phyloP scores from a whole-genome alignment of 2,797 vertebrate genomes.

The Enteromius thamalakanensis region DNA sequence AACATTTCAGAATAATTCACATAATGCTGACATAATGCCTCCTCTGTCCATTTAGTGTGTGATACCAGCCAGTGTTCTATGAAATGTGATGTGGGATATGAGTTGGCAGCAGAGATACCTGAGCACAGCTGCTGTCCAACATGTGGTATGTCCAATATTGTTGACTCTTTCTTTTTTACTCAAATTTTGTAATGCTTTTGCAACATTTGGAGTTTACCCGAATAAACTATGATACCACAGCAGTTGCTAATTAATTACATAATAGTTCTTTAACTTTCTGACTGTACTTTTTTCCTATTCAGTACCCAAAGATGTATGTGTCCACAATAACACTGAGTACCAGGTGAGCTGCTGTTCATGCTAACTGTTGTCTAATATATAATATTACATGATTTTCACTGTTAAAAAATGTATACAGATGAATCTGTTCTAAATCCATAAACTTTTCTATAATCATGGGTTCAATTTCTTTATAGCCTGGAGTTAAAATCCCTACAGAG shows the following conservation, averaged over 20 bases:
- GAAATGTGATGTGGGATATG: slow-evolving; percentile 68
- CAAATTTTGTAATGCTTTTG: neutral
- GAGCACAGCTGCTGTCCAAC: slow-evolving; percentile 74
- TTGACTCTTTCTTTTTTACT: too few species aligned
- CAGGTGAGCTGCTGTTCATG: slow-evolving; percentile 69
- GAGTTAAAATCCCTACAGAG: slow-evolving; percentile 73
- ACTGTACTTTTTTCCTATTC: slow-evolving; percentile 22
- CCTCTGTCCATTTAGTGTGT: slow-evolving; percentile 70
- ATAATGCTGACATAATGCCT: neutral
- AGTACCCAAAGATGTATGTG: slow-evolving; percentile 75
- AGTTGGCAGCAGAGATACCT: slow-evolving; percentile 28
- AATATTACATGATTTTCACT: neutral
- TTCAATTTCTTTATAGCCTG: slow-evolving; percentile 73
- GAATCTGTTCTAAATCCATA: neutral
- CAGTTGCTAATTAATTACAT: neutral
- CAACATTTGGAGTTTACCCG: neutral
- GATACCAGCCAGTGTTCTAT: slow-evolving; percentile 57
- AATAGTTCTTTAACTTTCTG: neutral
- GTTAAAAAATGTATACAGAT: neutral
- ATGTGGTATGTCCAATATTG: slow-evolving; percentile 73
- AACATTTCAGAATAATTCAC: neutral
- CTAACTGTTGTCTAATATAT: neutral
- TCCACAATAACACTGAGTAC: slow-evolving; percentile 72
- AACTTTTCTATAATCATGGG: neutral
- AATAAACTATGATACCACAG: neutral